Evolutionary conservation across 2,888 invertebrate genomes (phyloP).

Genomic region (Brassicogethes aeneus): DNA sequence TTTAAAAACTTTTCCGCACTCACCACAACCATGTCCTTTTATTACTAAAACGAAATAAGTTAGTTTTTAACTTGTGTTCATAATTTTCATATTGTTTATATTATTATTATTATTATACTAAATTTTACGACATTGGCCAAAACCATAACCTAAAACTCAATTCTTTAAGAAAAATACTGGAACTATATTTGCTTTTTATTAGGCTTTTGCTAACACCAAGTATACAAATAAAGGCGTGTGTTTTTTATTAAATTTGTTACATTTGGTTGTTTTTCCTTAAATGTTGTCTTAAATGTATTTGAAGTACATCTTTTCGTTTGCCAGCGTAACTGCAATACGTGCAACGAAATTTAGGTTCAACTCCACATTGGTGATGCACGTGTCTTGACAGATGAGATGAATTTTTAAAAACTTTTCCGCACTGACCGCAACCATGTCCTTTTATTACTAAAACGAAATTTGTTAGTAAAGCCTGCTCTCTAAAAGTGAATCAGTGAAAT

Average conservation of each 20-base stretch:
- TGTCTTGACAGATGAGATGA: conserved; percentile 3
- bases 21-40: background rate
- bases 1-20: background rate
- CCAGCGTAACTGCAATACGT: background rate
- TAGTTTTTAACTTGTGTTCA: no score
- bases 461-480: background rate
- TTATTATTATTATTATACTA: no score
- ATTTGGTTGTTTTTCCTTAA: no score
- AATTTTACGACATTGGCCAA: no score
- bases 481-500: no score
- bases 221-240: no score
- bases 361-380: conserved; percentile 20
- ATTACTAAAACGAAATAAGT: background rate
- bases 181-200: no score
- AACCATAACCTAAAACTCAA: no score
- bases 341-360: conserved; percentile 17
- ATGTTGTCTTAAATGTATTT: background rate
- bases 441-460: background rate
- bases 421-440: background rate
- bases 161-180: no score
- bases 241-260: no score
- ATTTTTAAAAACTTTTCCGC: background rate
- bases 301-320: background rate
- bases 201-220: no score
- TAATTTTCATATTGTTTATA: no score